phyloP scores from a whole-genome alignment of 2,113 vertebrate species.

The Pavo muticus region DNA sequence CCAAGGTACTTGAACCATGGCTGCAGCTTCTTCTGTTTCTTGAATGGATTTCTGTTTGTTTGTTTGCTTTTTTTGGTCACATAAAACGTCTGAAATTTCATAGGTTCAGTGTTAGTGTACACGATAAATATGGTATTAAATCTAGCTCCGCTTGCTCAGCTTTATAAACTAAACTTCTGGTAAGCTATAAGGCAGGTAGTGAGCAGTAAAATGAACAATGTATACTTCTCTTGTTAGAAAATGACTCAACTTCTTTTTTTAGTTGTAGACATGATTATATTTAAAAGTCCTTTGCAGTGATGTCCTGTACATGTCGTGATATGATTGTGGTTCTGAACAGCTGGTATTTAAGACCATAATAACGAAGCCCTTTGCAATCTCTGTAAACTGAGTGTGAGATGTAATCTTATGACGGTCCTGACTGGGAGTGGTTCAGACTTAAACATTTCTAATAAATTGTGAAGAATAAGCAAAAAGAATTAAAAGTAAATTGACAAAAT shows the following conservation, averaged over 20 bases:
- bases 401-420: not conserved
- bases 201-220: not conserved
- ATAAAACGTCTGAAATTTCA: not conserved
- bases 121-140: not conserved
- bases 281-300: not conserved
- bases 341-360: not conserved
- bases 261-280: not conserved
- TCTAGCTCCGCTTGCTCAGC: not conserved
- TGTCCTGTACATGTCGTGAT: not conserved
- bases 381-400: not conserved
- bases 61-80: too few species aligned
- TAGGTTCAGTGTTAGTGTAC: not conserved
- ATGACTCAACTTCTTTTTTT: not conserved
- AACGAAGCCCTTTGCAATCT: not conserved
- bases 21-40: not conserved
- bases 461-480: not conserved
- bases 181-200: not conserved
- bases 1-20: not conserved
- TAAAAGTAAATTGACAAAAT: not conserved
- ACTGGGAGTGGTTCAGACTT: not conserved
- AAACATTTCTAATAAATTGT: not conserved
- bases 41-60: not conserved
- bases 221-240: rapidly evolving
- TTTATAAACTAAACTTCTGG: not conserved
- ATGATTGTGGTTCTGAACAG: not conserved